Percentiles rank a stretch among this genome's conserved stretches.
phyloP scores from a whole-genome alignment of 2,113 vertebrate species.

The Muntiacus reevesi region DNA sequence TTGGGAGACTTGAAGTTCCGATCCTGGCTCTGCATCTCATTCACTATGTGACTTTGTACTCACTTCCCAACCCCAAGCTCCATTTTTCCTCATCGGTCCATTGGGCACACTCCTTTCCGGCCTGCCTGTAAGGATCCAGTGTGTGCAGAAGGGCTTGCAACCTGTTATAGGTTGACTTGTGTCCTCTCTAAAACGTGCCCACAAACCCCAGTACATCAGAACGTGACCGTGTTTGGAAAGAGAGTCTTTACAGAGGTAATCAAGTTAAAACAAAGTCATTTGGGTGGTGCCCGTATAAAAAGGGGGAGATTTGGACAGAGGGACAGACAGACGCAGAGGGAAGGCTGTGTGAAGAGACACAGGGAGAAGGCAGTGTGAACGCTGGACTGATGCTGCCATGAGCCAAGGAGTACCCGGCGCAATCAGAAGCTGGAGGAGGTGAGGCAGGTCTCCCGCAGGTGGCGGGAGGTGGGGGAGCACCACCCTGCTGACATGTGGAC shows the following conservation, averaged over 20 bases:
- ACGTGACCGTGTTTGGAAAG: neutral
- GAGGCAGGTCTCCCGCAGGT: neutral
- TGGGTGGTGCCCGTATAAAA: neutral
- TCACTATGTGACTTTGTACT: neutral
- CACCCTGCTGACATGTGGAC: neutral
- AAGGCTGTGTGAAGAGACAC: neutral
- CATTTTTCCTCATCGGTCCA: neutral
- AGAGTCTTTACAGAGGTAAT: neutral
- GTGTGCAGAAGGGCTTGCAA: neutral
- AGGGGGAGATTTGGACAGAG: neutral
- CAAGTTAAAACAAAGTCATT: neutral
- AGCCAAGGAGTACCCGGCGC: rapidly evolving
- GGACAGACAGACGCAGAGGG: neutral
- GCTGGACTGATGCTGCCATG: neutral
- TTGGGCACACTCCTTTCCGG: neutral
- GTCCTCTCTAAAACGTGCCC: neutral
- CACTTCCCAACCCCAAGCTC: neutral
- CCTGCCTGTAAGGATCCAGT: neutral
- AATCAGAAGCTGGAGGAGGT: neutral
- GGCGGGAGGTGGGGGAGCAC: rapidly evolving
- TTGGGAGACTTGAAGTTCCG: neutral
- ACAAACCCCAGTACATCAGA: neutral
- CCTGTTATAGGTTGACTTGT: neutral
- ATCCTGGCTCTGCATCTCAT: neutral
- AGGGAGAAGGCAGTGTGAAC: neutral